A percentile compares a stretch with the other conserved stretches of the same genome.
These are phyloP conservation scores for Emydoidea blandingii DNA, from an alignment of 2,797 vertebrate species.

Conservation along the genomic window DNA sequence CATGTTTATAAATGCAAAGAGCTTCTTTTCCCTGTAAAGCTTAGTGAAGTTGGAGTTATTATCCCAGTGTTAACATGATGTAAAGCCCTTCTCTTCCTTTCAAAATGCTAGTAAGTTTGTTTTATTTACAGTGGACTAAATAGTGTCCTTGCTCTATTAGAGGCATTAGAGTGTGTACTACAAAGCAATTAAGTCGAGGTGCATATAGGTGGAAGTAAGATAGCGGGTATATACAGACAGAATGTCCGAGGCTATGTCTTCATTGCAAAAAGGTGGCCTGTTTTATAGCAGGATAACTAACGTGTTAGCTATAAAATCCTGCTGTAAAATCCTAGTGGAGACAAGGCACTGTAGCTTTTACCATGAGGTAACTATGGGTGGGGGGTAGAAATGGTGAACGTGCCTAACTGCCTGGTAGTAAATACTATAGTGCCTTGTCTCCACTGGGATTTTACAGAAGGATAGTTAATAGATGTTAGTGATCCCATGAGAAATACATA, in stretches of 20 bases:
- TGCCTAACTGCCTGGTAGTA: not conserved
- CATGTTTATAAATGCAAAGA: slow-evolving; percentile 41
- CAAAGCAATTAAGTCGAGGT: not conserved
- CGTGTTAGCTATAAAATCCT: not conserved
- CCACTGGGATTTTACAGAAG: not conserved
- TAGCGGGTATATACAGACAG: not conserved
- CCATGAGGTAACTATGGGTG: not conserved
- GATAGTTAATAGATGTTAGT: not conserved
- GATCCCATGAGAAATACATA: not conserved
- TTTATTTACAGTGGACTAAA: not conserved
- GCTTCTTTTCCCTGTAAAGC: slow-evolving; percentile 1
- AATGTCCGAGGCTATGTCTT: not conserved
- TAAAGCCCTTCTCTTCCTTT: not conserved
- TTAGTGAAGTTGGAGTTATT: slow-evolving; percentile 17
- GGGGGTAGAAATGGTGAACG: not conserved
- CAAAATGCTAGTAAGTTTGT: not conserved
- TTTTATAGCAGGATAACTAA: not conserved
- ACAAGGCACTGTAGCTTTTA: not conserved
- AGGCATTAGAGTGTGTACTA: not conserved
- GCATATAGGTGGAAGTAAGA: not conserved
- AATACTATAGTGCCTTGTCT: not conserved
- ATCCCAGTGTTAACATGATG: not conserved
- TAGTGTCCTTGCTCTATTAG: not conserved
- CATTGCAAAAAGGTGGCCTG: not conserved
- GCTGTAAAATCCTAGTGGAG: not conserved